A percentile compares a stretch with the other conserved stretches of the same genome.
Conservation (phyloP, 2,797 vertebrate species). For the Cynopterus sphinx region DNA sequence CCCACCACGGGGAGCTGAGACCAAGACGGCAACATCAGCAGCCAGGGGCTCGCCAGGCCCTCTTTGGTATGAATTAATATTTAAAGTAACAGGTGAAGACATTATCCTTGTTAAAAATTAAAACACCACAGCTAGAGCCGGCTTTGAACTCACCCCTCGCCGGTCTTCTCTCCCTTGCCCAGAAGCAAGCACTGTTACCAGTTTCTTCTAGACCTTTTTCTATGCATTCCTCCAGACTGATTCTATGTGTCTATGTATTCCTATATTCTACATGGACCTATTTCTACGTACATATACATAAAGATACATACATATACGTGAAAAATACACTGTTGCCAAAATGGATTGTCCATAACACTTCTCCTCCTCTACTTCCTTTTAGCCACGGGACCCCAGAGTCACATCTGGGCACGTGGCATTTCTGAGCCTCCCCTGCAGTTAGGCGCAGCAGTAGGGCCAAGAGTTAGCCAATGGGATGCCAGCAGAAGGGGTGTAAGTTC, state of each 20-base stretch:
- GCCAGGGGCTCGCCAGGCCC: neutral
- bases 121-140: neutral
- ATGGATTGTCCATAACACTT: neutral
- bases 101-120: slow-evolving; percentile 62
- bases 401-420: neutral
- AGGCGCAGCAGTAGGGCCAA: neutral
- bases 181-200: neutral
- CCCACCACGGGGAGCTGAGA: neutral
- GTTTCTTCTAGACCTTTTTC: neutral
- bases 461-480: neutral
- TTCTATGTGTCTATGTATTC: neutral
- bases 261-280: neutral
- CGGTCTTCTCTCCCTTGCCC: neutral
- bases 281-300: neutral
- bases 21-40: neutral
- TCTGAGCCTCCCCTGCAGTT: neutral
- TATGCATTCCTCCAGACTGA: neutral
- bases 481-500: neutral
- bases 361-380: neutral
- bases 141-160: neutral
- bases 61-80: slow-evolving; percentile 28
- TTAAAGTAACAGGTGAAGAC: slow-evolving; percentile 62
- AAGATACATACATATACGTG: neutral
- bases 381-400: neutral
- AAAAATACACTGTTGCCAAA: neutral